Conservation (phyloP, 2,113 vertebrate genomes). For the Mesocricetus auratus region DNA sequence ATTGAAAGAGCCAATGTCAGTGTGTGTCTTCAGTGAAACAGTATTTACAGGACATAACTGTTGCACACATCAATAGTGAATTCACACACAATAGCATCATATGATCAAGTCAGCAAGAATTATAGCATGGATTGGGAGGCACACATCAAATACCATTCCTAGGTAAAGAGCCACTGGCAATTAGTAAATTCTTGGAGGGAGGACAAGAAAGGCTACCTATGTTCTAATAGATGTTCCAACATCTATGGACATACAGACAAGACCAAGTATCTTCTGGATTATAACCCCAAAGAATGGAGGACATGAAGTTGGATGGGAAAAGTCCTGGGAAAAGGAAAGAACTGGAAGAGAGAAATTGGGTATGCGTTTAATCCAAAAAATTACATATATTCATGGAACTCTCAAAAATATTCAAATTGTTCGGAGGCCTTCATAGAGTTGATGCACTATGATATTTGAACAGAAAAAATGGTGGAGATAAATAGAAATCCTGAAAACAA, state of each 20-base stretch:
- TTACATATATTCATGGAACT: not conserved
- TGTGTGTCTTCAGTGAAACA: too few relatives aligned
- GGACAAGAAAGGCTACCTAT: not conserved
- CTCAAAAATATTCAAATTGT: not conserved
- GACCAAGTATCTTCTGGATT: not conserved
- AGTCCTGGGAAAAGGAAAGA: not conserved
- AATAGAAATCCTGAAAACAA: not conserved
- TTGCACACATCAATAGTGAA: not conserved
- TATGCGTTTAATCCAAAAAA: not conserved
- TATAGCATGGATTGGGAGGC: not conserved
- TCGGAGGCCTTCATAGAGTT: not conserved
- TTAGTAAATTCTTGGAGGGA: not conserved
- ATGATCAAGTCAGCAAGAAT: not conserved
- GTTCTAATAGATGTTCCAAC: not conserved
- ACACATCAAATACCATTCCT: not conserved
- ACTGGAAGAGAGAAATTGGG: not conserved
- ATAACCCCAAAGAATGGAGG: not conserved
- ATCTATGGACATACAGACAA: not conserved
- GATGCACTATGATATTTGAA: not conserved
- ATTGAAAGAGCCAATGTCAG: not conserved
- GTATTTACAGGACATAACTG: too few relatives aligned
- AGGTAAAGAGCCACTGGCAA: not conserved
- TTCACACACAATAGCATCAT: too few relatives aligned
- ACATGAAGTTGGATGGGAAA: not conserved
- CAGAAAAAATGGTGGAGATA: not conserved